These are phyloP conservation scores for Hyperoplus lanceolatus DNA, from an alignment of 2,797 vertebrate genomes.

Conservation along the genomic window DNA sequence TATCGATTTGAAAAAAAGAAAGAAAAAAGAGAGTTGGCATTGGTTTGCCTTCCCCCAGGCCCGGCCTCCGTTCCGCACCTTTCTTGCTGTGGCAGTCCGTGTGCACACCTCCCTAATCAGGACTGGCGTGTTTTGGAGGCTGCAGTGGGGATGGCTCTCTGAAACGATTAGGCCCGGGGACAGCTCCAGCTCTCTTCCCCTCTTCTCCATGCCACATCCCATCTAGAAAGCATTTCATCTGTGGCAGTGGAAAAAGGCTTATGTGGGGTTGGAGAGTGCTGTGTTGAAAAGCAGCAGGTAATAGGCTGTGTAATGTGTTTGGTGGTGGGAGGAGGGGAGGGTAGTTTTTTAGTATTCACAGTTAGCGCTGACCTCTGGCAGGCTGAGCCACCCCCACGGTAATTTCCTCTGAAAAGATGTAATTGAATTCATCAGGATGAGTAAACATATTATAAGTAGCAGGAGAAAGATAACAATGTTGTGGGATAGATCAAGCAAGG, in stretches of 20 bases:
- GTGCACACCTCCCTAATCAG: slow-evolving; percentile 79
- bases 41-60: slow-evolving; percentile 55
- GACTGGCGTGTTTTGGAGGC: slow-evolving; percentile 76
- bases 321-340: slow-evolving; percentile 36
- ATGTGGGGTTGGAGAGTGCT: slow-evolving; percentile 64
- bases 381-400: slow-evolving; percentile 76
- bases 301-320: slow-evolving; percentile 85
- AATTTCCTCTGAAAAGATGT: slow-evolving; percentile 84
- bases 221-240: slow-evolving; percentile 88
- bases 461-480: slow-evolving; percentile 80
- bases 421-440: slow-evolving; percentile 86
- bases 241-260: slow-evolving; percentile 71
- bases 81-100: slow-evolving; percentile 70
- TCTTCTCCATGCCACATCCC: slow-evolving; percentile 82
- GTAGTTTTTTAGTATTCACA: slow-evolving; percentile 84
- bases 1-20: slow-evolving; percentile 72
- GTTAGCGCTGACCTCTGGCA: slow-evolving; percentile 81
- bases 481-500: slow-evolving; percentile 77
- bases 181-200: slow-evolving; percentile 79
- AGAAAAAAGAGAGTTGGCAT: slow-evolving; percentile 21
- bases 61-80: slow-evolving; percentile 67
- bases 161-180: slow-evolving; percentile 82
- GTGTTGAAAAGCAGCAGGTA: slow-evolving; percentile 82
- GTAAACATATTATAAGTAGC: slow-evolving; percentile 85
- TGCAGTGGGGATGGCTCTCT: slow-evolving; percentile 80